Evolutionary conservation across 2,797 vertebrate genomes (phyloP).

Genomic region (Microcaecilia unicolor): DNA sequence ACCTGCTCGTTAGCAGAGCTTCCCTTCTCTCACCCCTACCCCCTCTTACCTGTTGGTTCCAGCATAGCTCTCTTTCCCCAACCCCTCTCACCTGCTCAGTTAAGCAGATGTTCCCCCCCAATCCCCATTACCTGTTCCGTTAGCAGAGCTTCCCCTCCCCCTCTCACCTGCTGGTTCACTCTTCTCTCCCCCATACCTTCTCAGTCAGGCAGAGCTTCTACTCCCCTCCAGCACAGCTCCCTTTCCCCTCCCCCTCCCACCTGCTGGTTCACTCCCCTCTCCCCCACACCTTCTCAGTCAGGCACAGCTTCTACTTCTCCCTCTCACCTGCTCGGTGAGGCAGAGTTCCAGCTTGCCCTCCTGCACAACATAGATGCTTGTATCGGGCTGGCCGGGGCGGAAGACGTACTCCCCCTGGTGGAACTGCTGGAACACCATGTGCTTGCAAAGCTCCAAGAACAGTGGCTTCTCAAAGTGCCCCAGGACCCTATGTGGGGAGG

Average conservation of each 20-base stretch:
- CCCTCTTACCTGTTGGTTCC: too few species aligned
- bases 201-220: too few species aligned
- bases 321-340: constrained; percentile 67
- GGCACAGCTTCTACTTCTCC: not conserved
- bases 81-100: not conserved
- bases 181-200: too few species aligned
- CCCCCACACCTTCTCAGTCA: constrained; percentile 55
- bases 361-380: constrained; percentile 91
- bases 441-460: constrained; percentile 87
- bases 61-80: too few species aligned
- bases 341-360: constrained; percentile 88
- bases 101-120: too few species aligned
- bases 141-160: too few species aligned
- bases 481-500: constrained; percentile 60
- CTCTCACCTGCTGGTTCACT: too few species aligned
- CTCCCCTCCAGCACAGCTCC: too few species aligned
- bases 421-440: constrained; percentile 87
- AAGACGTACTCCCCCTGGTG: constrained; percentile 88
- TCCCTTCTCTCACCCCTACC: too few species aligned
- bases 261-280: not conserved
- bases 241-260: not conserved
- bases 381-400: constrained; percentile 80
- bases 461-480: constrained; percentile 95
- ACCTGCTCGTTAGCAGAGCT: too few species aligned
- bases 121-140: too few species aligned